phyloP scores from a whole-genome alignment of 2,113 vertebrate genomes.

The Takifugu flavidus region DNA sequence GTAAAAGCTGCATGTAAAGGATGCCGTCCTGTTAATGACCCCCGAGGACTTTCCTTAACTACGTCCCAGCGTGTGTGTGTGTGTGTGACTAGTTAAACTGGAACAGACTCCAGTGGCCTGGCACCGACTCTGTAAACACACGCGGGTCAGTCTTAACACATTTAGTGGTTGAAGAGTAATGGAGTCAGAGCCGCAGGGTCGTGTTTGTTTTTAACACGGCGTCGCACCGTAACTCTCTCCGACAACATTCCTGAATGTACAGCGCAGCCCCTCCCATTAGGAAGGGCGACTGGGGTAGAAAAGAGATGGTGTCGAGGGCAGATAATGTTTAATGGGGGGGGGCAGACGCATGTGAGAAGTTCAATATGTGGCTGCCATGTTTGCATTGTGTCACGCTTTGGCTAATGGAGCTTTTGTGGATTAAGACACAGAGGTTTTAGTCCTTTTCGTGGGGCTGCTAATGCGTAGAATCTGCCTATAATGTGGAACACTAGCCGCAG shows the following conservation, averaged over 20 bases:
- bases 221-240: constrained; percentile 41
- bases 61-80: constrained; percentile 12
- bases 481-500: neutral
- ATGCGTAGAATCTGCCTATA: neutral
- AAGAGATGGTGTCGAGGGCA: constrained; percentile 17
- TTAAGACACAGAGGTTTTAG: too few relatives aligned
- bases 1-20: constrained; percentile 50
- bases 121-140: constrained; percentile 57
- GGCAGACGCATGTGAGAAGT: constrained; percentile 24
- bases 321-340: constrained; percentile 42
- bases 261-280: constrained; percentile 16
- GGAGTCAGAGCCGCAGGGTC: constrained; percentile 28
- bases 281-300: constrained; percentile 23
- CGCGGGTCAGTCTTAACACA: constrained; percentile 52
- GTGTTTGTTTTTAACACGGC: constrained; percentile 56
- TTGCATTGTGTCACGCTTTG: too few relatives aligned
- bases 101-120: constrained; percentile 52
- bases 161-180: constrained; percentile 45
- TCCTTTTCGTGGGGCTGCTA: too few relatives aligned
- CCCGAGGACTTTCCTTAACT: constrained; percentile 16
- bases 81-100: constrained; percentile 54
- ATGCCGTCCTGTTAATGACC: constrained; percentile 57
- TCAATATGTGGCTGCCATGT: too few relatives aligned
- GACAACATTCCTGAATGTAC: constrained; percentile 34
- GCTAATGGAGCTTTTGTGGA: too few relatives aligned